phyloP scores from a whole-genome alignment of 1,140 invertebrate genomes.

The Drosophila rufa region DNA sequence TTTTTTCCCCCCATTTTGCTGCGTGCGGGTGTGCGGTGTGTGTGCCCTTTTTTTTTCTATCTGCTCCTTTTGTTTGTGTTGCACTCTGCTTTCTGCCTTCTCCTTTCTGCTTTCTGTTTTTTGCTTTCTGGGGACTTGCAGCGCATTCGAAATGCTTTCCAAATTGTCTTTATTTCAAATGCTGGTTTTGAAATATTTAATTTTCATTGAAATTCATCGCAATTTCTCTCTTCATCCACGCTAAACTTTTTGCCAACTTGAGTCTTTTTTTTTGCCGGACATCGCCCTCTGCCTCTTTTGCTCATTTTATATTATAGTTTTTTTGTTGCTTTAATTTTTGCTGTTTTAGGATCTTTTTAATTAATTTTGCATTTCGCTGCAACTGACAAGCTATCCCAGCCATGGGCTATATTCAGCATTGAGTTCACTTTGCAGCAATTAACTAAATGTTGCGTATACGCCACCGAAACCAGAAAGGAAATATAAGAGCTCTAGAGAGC shows the following conservation, averaged over 20 bases:
- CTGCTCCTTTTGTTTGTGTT: constrained; percentile 39
- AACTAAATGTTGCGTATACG: constrained; percentile 69
- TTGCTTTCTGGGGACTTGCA: constrained; percentile 17
- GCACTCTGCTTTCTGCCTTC: constrained; percentile 37
- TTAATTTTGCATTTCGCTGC: constrained; percentile 75
- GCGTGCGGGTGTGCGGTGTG: constrained; percentile 7
- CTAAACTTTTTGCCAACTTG: constrained; percentile 48
- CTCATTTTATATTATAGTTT: constrained; percentile 23
- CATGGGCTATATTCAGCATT: constrained; percentile 22
- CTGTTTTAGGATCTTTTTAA: constrained; percentile 64
- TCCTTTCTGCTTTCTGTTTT: constrained; percentile 31
- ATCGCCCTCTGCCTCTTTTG: constrained; percentile 13
- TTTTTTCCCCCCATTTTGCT: not conserved
- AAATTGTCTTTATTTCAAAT: constrained; percentile 75
- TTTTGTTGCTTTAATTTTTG: constrained; percentile 24
- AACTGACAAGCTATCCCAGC: constrained; percentile 63
- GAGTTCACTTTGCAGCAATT: constrained; percentile 53
- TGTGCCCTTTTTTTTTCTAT: constrained; percentile 24
- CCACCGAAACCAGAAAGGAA: constrained; percentile 15
- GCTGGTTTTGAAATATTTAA: constrained; percentile 76
- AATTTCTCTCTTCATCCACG: constrained; percentile 14
- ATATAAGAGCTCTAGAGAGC: constrained; percentile 32
- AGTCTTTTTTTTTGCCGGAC: constrained; percentile 13
- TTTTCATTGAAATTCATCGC: constrained; percentile 80
- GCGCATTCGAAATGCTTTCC: constrained; percentile 43